A percentile compares a stretch with the other conserved stretches of the same genome.
Evolutionary conservation across 2,888 invertebrate genomes (phyloP).

Genomic region (Tillus elongatus): DNA sequence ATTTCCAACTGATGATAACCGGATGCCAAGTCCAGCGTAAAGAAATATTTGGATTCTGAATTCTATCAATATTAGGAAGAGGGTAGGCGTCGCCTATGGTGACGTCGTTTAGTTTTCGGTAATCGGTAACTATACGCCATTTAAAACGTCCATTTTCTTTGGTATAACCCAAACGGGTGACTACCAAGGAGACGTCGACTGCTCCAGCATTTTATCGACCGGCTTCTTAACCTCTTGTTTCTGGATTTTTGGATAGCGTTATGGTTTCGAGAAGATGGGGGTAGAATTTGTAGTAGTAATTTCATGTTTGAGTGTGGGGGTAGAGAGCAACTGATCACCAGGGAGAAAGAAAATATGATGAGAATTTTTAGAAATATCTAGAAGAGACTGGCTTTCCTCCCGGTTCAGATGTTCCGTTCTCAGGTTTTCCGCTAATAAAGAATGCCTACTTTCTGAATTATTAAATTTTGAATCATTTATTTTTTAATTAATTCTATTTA

Average conservation of each 20-base stretch:
- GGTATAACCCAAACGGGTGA: slow-evolving; percentile 25
- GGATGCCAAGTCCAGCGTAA: slow-evolving; percentile 17
- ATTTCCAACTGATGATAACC: slow-evolving; percentile 18
- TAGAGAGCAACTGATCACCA: slow-evolving; percentile 17
- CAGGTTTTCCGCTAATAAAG: not conserved
- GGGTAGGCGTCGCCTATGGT: slow-evolving; percentile 29
- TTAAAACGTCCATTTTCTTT: slow-evolving; percentile 22
- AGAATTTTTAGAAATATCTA: slow-evolving; percentile 9
- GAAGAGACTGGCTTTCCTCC: slow-evolving; percentile 12
- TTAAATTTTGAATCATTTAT: not conserved
- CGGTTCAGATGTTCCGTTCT: slow-evolving; percentile 5
- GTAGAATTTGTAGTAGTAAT: slow-evolving; percentile 27
- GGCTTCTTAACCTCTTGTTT: slow-evolving; percentile 31
- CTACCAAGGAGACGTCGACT: slow-evolving; percentile 21
- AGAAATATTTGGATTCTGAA: slow-evolving; percentile 21
- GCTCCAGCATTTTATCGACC: slow-evolving; percentile 27
- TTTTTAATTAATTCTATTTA: not conserved
- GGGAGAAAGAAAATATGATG: slow-evolving; percentile 18
- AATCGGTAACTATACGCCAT: slow-evolving; percentile 33
- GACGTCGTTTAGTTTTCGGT: slow-evolving; percentile 30
- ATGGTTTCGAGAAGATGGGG: slow-evolving; percentile 30
- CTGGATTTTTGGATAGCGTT: slow-evolving; percentile 33
- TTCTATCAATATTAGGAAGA: slow-evolving; percentile 28
- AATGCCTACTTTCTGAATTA: too few relatives aligned
- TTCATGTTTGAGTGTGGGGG: slow-evolving; percentile 27